Conservation (phyloP, 2,888 invertebrate species). For the Serripes groenlandicus region DNA sequence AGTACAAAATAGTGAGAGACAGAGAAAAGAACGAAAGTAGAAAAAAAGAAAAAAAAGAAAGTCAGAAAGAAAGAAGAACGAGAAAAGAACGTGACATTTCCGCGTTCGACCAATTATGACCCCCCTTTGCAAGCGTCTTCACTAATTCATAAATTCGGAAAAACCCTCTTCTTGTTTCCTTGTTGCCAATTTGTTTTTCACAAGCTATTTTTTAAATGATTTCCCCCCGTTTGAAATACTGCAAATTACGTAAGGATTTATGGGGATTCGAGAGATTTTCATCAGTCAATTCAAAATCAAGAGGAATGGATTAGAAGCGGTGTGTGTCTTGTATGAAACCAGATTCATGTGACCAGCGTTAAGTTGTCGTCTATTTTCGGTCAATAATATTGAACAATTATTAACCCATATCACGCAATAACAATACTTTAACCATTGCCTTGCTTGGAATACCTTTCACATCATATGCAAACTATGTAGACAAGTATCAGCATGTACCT, state of each 20-base stretch:
- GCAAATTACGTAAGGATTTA: not conserved
- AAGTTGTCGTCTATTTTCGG: no score
- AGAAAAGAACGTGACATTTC: not conserved
- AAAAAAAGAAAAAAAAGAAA: not conserved
- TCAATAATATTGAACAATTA: no score
- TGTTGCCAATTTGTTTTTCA: not conserved
- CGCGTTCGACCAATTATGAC: not conserved
- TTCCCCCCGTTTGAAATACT: not conserved
- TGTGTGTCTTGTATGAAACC: no score
- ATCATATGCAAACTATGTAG: no score
- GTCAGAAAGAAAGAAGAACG: not conserved
- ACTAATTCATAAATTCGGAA: not conserved
- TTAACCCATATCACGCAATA: no score
- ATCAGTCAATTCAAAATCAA: not conserved
- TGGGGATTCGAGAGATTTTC: not conserved
- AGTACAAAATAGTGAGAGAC: no score
- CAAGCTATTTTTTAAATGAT: not conserved
- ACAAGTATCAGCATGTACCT: no score
- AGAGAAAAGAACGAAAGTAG: no score
- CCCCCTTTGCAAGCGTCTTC: not conserved
- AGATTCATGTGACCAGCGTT: no score
- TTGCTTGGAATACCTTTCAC: no score
- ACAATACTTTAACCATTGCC: no score
- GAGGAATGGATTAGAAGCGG: no score
- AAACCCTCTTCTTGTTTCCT: not conserved